Base-by-base conservation (phyloP, 1,140 invertebrate genomes). In the Scaptomyza montana region DNA sequence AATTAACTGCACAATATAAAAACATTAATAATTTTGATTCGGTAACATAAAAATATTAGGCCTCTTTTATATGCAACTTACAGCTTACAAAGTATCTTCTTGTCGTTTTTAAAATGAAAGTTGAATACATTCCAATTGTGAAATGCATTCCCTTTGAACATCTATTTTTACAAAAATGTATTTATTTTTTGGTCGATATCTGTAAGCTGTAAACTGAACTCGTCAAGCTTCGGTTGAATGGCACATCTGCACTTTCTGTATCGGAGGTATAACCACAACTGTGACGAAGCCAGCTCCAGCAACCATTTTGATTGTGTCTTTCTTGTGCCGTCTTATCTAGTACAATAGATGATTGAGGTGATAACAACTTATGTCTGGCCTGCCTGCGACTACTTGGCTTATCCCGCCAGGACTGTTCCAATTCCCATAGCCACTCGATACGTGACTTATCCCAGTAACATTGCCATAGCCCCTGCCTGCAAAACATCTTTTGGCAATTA, bases 341-440 rank as follows among this genome's bases (percentile, higher is more conserved):
- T 10, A 4, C n/a, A 12, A 9, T 49, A 12, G 5, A 2, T 10
- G 3, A 9, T 49, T 13, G 16, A 5, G 8, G 0, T 10, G 5
- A 7, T 9, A 9, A 9, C 33, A 7, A 36, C 8, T 36, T 36
- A 25, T 25, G 33, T 36, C 30, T 5, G 39, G 21, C 9, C 10
- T 16, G 10, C 12, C 8, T 6, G 45, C 0, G 33, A 6, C 4
- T 47, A 6, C 33, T 39, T 16, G 13, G 41, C 10, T 4, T 33
- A 46, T 47, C 30, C 16, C 28, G 43, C 25, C 50, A 51, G 1
- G 36, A 30, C 12, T 51, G 47, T 45, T 84, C 81, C 60, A 85
- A 30, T 21, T 80, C 28, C 30, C 47, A 70, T 16, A 85, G 63
- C 81, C 81, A 85, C 1, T 78, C 74, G 36, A 81, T 71, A 6